Evolutionary conservation across 2,113 vertebrate species (phyloP).

Genomic region (Scomber colias): DNA sequence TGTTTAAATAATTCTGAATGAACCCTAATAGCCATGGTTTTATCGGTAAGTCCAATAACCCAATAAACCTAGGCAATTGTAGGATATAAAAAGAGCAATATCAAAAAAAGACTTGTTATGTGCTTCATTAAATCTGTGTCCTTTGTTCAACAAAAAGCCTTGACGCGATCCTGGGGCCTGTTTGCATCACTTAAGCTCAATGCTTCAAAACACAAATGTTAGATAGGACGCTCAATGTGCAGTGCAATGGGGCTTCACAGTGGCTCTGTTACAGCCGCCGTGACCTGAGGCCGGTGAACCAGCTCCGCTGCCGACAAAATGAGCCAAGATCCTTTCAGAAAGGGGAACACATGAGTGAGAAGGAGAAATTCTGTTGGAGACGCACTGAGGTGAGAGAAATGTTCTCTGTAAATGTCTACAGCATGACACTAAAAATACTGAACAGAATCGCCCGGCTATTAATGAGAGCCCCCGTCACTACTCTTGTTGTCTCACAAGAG

Average conservation of each 20-base stretch:
- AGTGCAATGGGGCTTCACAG: slow-evolving; percentile 78
- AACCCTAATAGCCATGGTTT: too few species aligned
- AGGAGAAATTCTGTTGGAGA: slow-evolving; percentile 5
- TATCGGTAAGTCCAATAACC: not conserved
- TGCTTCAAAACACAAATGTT: slow-evolving; percentile 84
- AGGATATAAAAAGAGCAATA: not conserved
- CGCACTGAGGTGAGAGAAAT: slow-evolving; percentile 48
- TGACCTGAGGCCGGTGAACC: slow-evolving; percentile 71
- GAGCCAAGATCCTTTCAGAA: slow-evolving; percentile 63
- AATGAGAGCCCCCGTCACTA: slow-evolving; percentile 47
- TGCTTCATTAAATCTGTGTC: slow-evolving; percentile 20
- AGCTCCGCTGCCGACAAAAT: slow-evolving; percentile 28
- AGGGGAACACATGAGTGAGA: slow-evolving; percentile 34
- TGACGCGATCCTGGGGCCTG: slow-evolving; percentile 54
- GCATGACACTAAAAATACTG: slow-evolving; percentile 68
- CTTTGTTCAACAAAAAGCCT: slow-evolving; percentile 15
- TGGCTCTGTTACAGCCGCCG: slow-evolving; percentile 37
- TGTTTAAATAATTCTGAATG: not conserved
- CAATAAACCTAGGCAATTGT: slow-evolving; percentile 3
- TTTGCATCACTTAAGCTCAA: slow-evolving; percentile 80
- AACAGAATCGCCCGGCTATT: slow-evolving; percentile 37
- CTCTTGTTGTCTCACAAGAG: slow-evolving; percentile 44
- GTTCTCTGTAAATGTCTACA: slow-evolving; percentile 39
- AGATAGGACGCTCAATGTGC: slow-evolving; percentile 77
- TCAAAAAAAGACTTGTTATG: slow-evolving; percentile 28